These are phyloP conservation scores for Pollenia labialis DNA, from an alignment of 2,888 invertebrate genomes.

Conservation along the genomic window DNA sequence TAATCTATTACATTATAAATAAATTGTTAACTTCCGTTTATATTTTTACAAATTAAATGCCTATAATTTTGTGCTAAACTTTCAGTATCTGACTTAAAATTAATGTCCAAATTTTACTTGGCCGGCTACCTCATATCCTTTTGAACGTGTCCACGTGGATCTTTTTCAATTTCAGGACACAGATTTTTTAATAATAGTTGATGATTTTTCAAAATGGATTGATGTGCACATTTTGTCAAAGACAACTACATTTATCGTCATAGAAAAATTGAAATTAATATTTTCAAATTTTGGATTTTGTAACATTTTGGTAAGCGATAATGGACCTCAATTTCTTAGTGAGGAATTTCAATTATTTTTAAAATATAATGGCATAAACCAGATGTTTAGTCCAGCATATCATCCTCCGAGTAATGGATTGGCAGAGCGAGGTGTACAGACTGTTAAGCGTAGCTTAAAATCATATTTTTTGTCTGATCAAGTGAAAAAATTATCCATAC, in stretches of 20 bases:
- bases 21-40: too few species aligned
- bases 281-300: conserved; percentile 21
- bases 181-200: conserved; percentile 22
- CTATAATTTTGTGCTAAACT: too few species aligned
- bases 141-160: conserved; percentile 19
- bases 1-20: too few species aligned
- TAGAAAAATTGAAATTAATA: conserved; percentile 31
- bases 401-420: conserved; percentile 53
- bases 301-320: neutral
- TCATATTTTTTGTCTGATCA: conserved; percentile 1
- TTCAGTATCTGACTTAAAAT: too few species aligned
- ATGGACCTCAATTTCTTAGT: neutral
- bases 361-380: conserved; percentile 22
- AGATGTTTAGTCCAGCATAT: conserved; percentile 39
- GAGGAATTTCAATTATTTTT: conserved; percentile 15
- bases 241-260: neutral
- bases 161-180: conserved; percentile 15
- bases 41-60: too few species aligned
- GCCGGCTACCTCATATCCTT: conserved; percentile 41
- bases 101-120: conserved; percentile 58
- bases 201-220: conserved; percentile 58
- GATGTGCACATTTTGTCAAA: conserved; percentile 30
- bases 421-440: conserved; percentile 47
- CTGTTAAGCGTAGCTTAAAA: conserved; percentile 25
- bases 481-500: neutral